Percentiles rank a stretch among this genome's conserved stretches.
Conservation (phyloP, 2,888 invertebrate species). For the Protophormia terraenovae region DNA sequence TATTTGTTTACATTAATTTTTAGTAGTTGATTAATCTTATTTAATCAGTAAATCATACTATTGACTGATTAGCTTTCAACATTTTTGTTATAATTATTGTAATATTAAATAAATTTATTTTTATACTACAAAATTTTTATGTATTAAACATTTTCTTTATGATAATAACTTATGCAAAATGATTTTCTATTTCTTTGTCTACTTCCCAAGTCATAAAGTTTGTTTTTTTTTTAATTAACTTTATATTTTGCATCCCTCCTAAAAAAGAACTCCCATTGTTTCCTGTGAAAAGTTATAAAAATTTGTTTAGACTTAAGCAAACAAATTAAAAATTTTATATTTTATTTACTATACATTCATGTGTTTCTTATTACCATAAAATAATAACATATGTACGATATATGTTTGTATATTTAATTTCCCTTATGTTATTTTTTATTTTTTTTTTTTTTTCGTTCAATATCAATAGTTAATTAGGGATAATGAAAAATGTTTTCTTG, state of each 20-base stretch:
- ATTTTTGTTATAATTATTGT: slow-evolving; percentile 11
- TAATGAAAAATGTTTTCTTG: neutral
- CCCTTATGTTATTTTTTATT: neutral
- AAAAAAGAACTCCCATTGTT: slow-evolving; percentile 20
- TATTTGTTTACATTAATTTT: neutral
- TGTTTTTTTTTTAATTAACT: slow-evolving; percentile 37
- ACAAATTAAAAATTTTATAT: neutral
- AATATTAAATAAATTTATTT: neutral
- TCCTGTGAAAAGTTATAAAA: slow-evolving; percentile 5
- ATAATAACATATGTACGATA: neutral
- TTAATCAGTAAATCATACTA: neutral
- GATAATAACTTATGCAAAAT: neutral
- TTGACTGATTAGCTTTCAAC: slow-evolving; percentile 14
- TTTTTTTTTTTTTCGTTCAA: neutral
- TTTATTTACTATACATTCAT: neutral
- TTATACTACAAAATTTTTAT: neutral
- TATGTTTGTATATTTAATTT: neutral
- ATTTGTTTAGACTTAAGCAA: neutral
- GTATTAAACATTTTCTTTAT: neutral
- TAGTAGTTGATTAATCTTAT: neutral
- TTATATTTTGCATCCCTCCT: neutral
- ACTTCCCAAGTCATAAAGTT: slow-evolving; percentile 17
- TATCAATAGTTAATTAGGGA: slow-evolving; percentile 37
- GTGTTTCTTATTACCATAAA: slow-evolving; percentile 4
- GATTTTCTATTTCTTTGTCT: neutral